phyloP scores from a whole-genome alignment of 2,797 vertebrate species.

The Trichosurus vulpecula region DNA sequence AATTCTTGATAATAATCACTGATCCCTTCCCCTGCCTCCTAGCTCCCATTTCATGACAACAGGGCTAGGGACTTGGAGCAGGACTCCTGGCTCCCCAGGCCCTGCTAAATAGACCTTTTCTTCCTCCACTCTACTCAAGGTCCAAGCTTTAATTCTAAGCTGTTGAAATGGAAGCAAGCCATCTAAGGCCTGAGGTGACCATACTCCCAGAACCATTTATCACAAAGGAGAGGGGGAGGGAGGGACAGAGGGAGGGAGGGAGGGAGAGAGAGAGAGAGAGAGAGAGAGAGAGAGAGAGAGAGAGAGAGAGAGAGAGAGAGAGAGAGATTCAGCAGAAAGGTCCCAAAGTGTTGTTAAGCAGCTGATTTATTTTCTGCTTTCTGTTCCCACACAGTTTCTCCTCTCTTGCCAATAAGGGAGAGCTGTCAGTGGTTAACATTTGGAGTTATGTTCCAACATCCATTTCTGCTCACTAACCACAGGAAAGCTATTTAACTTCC shows the following conservation, averaged over 20 bases:
- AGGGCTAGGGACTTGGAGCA: neutral
- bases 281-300: neutral
- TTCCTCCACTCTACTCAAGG: neutral
- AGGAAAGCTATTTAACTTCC: neutral
- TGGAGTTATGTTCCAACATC: slow-evolving; percentile 8
- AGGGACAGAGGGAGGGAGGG: neutral
- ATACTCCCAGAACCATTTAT: neutral
- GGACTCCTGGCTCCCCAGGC: neutral
- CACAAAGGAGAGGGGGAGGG: neutral
- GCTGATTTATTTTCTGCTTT: slow-evolving; percentile 1
- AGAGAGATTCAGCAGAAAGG: neutral
- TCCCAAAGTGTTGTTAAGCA: neutral
- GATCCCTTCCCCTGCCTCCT: neutral
- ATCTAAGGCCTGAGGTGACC: neutral
- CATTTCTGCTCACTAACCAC: slow-evolving; percentile 11
- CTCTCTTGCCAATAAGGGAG: neutral
- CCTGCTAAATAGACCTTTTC: neutral
- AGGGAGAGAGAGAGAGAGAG: too few relatives aligned
- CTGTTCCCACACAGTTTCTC: neutral
- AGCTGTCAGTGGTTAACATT: neutral
- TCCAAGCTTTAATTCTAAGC: neutral
- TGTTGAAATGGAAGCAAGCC: neutral
- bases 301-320: neutral
- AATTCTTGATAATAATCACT: neutral
- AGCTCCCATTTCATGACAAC: neutral